These are phyloP conservation scores for Miniopterus natalensis DNA, from an alignment of 2,113 vertebrate species.

Conservation along the genomic window DNA sequence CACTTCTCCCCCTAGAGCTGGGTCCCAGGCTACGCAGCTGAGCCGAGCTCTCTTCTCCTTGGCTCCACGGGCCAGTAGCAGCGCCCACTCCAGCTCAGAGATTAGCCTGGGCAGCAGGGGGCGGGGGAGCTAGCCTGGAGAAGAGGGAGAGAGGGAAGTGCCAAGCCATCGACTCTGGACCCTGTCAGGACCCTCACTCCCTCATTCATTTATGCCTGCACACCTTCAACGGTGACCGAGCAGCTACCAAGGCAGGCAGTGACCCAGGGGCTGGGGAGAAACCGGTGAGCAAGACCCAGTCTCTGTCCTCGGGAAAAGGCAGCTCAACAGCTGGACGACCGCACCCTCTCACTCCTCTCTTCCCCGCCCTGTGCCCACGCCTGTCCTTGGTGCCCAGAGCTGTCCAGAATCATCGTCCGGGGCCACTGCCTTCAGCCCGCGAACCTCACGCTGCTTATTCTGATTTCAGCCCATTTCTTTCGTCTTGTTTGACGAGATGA, in stretches of 20 bases:
- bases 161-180: too few species aligned
- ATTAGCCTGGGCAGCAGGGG: background rate
- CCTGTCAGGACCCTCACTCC: background rate
- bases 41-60: background rate
- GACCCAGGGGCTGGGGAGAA: background rate
- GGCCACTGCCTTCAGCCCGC: background rate
- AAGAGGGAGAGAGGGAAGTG: accelerated
- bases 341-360: too few species aligned
- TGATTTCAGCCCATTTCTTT: background rate
- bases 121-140: background rate
- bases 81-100: background rate
- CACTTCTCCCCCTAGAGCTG: background rate
- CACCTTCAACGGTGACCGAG: background rate
- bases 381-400: background rate
- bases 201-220: background rate
- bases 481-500: background rate
- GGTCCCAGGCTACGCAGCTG: background rate
- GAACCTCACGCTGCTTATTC: background rate
- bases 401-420: background rate
- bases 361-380: background rate
- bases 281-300: background rate
- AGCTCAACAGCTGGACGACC: background rate
- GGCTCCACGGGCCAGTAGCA: background rate
- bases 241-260: background rate
- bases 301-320: background rate